phyloP scores from a whole-genome alignment of 2,888 invertebrate genomes.

The Tiphia femorata region DNA sequence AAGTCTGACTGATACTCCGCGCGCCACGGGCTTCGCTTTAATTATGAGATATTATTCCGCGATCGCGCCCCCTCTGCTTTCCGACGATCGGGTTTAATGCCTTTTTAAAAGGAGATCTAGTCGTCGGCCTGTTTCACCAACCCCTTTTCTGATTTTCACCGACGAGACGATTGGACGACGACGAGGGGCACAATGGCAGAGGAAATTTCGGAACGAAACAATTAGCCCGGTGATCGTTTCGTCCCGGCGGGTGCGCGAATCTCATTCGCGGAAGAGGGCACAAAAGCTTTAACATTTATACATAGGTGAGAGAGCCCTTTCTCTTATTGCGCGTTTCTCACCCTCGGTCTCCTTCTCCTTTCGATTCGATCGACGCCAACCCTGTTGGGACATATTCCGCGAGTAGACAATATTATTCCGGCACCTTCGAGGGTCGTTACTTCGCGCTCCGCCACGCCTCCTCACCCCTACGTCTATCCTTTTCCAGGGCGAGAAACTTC shows the following conservation, averaged over 20 bases:
- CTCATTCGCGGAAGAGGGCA: slow-evolving; percentile 12
- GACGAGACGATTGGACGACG: too few relatives aligned
- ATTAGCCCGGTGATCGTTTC: slow-evolving; percentile 38
- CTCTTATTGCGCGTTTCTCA: too few relatives aligned
- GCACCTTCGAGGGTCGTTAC: slow-evolving; percentile 24
- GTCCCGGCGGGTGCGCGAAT: slow-evolving; percentile 31
- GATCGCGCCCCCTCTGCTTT: slow-evolving; percentile 60
- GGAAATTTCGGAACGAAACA: slow-evolving; percentile 40
- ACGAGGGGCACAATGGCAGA: too few relatives aligned
- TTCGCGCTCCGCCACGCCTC: slow-evolving; percentile 9
- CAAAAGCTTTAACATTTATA: slow-evolving; percentile 34
- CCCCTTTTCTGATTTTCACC: too few relatives aligned
- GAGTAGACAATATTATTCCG: slow-evolving; percentile 17
- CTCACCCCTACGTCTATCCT: too few relatives aligned
- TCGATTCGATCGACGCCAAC: slow-evolving; percentile 29
- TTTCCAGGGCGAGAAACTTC: slow-evolving; percentile 25
- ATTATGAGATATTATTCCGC: slow-evolving; percentile 65
- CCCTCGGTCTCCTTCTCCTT: too few relatives aligned
- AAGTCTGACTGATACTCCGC: slow-evolving; percentile 66
- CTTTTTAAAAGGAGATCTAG: slow-evolving; percentile 61
- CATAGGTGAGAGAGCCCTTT: too few relatives aligned
- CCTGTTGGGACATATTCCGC: too few relatives aligned
- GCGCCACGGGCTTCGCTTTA: slow-evolving; percentile 63
- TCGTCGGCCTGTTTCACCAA: slow-evolving; percentile 8
- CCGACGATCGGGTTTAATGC: slow-evolving; percentile 59